Conservation (phyloP, 2,113 vertebrate species). For the Kryptolebias marmoratus region DNA sequence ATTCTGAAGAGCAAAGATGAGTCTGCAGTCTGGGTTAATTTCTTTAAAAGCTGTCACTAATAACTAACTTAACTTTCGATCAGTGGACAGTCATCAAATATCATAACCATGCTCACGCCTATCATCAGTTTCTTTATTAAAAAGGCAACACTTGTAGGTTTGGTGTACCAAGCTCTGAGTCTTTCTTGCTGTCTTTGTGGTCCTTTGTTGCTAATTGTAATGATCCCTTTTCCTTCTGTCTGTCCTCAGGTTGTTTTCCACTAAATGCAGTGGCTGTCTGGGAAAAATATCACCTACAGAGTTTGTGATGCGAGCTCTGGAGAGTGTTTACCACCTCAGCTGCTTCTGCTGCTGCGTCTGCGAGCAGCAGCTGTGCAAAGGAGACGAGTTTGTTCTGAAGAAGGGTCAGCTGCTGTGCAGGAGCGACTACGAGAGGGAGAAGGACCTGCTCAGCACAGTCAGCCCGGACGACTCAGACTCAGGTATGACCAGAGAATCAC, state of each 20-base stretch:
- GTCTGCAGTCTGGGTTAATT: too few relatives aligned
- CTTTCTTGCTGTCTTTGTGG: too few relatives aligned
- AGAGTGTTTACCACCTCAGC: constrained; percentile 91
- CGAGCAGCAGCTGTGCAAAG: constrained; percentile 89
- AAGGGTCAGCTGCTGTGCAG: constrained; percentile 94
- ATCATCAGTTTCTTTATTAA: too few relatives aligned
- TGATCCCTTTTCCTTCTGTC: constrained; percentile 3
- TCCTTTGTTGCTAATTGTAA: background rate
- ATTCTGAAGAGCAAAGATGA: too few relatives aligned
- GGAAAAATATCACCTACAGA: constrained; percentile 90
- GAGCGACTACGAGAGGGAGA: constrained; percentile 90
- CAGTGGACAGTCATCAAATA: too few relatives aligned
- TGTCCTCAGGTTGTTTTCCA: constrained; percentile 85
- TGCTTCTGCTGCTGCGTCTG: constrained; percentile 96
- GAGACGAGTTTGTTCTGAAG: constrained; percentile 92
- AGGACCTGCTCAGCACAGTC: constrained; percentile 86
- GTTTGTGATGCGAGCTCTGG: constrained; percentile 92
- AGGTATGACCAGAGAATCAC: constrained; percentile 73
- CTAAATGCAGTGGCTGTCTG: constrained; percentile 92
- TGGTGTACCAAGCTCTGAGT: too few relatives aligned
- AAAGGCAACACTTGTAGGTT: too few relatives aligned
- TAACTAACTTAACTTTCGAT: too few relatives aligned
- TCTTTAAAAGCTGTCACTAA: too few relatives aligned
- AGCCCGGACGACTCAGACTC: constrained; percentile 90
- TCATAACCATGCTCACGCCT: too few relatives aligned